Conservation (phyloP, 2,113 vertebrate species). For the Calcarius ornatus region DNA sequence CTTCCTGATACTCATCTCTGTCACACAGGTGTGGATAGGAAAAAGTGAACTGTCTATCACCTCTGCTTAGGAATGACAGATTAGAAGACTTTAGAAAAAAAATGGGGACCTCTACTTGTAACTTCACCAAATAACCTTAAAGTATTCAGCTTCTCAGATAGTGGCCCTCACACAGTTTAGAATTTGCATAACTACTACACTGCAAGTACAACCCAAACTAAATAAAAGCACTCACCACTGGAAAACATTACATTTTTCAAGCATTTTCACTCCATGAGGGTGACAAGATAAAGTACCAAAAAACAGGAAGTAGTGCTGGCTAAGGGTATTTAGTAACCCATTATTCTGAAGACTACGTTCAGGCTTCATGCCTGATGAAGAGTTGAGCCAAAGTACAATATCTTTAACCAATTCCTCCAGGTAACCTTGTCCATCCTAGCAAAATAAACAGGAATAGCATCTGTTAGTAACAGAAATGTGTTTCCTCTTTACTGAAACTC, state of each 20-base stretch:
- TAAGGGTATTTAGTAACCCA: conserved; percentile 91
- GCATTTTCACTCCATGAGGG: conserved; percentile 93
- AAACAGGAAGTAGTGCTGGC: conserved; percentile 98
- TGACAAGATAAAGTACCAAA: conserved; percentile 95
- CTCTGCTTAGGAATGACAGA: background rate
- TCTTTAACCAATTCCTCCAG: conserved; percentile 94
- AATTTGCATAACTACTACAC: background rate
- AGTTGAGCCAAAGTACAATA: conserved; percentile 91
- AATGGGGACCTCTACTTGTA: background rate
- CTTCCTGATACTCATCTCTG: background rate
- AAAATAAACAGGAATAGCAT: background rate
- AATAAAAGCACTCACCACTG: conserved; percentile 83
- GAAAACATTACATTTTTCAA: conserved; percentile 97
- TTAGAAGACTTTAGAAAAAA: background rate
- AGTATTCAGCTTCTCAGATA: background rate
- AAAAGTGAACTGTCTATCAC: background rate
- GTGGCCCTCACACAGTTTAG: background rate
- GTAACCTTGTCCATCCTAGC: conserved; percentile 91
- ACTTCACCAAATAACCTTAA: background rate
- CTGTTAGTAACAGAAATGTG: background rate
- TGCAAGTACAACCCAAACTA: background rate
- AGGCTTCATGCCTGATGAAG: conserved; percentile 88
- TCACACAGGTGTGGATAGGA: background rate
- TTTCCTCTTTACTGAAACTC: background rate
- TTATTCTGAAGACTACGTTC: conserved; percentile 94